These are phyloP conservation scores for Myotis lucifugus DNA, from an alignment of 2,113 vertebrate species.

Conservation along the genomic window DNA sequence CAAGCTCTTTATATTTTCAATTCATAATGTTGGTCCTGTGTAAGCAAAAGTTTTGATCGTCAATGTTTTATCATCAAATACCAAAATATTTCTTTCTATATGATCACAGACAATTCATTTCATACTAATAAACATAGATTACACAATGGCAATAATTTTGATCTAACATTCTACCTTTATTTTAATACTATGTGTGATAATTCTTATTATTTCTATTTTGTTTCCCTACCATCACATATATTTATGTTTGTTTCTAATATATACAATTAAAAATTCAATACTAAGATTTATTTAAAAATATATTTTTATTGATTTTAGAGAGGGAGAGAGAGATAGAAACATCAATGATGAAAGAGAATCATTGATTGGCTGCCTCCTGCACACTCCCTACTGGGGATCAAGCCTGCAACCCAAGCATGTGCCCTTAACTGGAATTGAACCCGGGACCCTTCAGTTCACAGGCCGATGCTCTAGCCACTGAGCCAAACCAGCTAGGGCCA, in stretches of 20 bases:
- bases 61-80: background rate
- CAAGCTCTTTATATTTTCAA: background rate
- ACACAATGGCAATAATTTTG: background rate
- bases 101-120: background rate
- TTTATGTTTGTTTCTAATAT: background rate
- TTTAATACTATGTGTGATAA: background rate
- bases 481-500: too few species aligned
- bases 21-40: background rate
- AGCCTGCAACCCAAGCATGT: too few species aligned
- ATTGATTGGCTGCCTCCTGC: too few species aligned
- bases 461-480: too few species aligned
- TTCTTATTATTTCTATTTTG: slow-evolving; percentile 17
- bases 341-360: too few species aligned
- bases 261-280: slow-evolving; percentile 30
- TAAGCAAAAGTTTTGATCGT: background rate
- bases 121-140: background rate
- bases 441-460: too few species aligned
- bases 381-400: too few species aligned
- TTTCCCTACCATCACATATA: background rate
- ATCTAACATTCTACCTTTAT: background rate
- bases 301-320: too few species aligned
- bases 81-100: background rate
- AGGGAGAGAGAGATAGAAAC: too few species aligned
- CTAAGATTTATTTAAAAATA: background rate
- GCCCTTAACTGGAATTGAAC: too few species aligned